phyloP scores from a whole-genome alignment of 2,888 invertebrate species.

The Tachina lurida region DNA sequence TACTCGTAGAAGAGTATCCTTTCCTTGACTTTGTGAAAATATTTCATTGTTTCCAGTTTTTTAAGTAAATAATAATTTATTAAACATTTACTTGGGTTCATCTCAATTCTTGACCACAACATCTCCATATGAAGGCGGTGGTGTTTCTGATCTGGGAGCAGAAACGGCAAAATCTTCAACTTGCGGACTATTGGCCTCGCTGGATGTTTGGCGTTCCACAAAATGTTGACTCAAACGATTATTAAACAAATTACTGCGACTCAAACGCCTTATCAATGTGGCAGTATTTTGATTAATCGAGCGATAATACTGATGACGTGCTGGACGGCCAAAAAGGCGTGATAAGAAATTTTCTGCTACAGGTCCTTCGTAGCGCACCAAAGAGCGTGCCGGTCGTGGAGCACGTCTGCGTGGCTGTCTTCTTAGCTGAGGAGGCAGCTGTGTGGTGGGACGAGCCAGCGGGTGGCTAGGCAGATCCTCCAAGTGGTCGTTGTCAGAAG shows the following conservation, averaged over 20 bases:
- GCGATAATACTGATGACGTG: constrained; percentile 80
- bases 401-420: constrained; percentile 73
- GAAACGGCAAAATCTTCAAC: neutral
- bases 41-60: no score
- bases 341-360: constrained; percentile 78
- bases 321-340: constrained; percentile 81
- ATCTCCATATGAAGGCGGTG: constrained; percentile 81
- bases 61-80: neutral
- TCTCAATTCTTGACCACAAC: constrained; percentile 70
- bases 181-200: constrained; percentile 60
- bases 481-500: neutral
- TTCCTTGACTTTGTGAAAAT: no score
- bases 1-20: no score
- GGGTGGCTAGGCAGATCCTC: constrained; percentile 37
- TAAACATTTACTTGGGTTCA: neutral
- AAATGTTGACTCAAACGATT: constrained; percentile 77
- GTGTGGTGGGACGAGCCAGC: constrained; percentile 71
- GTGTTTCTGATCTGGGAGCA: constrained; percentile 78
- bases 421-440: constrained; percentile 69
- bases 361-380: constrained; percentile 51
- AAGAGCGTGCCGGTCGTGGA: constrained; percentile 44
- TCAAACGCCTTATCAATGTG: constrained; percentile 80
- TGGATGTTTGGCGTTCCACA: constrained; percentile 72
- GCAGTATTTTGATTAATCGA: constrained; percentile 81
- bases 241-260: constrained; percentile 81